Conservation (phyloP, 2,113 vertebrate species). For the Sander vitreus region DNA sequence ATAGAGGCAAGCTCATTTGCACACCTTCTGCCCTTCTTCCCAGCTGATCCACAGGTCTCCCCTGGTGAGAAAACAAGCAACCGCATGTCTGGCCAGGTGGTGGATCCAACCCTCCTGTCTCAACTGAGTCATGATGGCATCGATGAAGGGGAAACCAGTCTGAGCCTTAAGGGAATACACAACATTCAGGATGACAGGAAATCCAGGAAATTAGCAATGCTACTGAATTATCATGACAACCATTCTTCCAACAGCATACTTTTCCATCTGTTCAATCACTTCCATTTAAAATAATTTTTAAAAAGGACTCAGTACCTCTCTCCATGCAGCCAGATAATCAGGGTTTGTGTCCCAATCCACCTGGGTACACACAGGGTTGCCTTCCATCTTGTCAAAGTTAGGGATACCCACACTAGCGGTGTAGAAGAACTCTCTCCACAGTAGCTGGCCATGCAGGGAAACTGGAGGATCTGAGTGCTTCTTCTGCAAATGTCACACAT, state of each 20-base stretch:
- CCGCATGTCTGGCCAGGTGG: slow-evolving; percentile 82
- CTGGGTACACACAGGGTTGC: slow-evolving; percentile 79
- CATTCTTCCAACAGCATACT: neutral
- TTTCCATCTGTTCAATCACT: neutral
- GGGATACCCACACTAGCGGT: slow-evolving; percentile 76
- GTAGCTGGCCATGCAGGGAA: slow-evolving; percentile 85
- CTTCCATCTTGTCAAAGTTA: slow-evolving; percentile 83
- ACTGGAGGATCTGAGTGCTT: slow-evolving; percentile 84
- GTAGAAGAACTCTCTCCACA: slow-evolving; percentile 88
- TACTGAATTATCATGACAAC: neutral
- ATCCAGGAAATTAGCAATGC: neutral
- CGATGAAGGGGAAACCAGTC: slow-evolving; percentile 82
- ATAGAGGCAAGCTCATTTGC: neutral
- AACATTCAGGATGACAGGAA: neutral
- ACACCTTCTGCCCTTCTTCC: slow-evolving; percentile 84
- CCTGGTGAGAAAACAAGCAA: slow-evolving; percentile 83
- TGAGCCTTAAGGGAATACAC: slow-evolving; percentile 62
- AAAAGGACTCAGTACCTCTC: slow-evolving; percentile 66
- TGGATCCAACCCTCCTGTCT: slow-evolving; percentile 84
- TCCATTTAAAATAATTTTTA: neutral
- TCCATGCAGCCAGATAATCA: slow-evolving; percentile 77
- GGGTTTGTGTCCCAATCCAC: slow-evolving; percentile 35
- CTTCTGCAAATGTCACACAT: slow-evolving; percentile 64
- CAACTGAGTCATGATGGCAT: slow-evolving; percentile 85
- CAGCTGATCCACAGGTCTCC: slow-evolving; percentile 84